These are phyloP conservation scores for Tridacna gigas DNA, from an alignment of 2,888 invertebrate genomes.

Conservation along the genomic window DNA sequence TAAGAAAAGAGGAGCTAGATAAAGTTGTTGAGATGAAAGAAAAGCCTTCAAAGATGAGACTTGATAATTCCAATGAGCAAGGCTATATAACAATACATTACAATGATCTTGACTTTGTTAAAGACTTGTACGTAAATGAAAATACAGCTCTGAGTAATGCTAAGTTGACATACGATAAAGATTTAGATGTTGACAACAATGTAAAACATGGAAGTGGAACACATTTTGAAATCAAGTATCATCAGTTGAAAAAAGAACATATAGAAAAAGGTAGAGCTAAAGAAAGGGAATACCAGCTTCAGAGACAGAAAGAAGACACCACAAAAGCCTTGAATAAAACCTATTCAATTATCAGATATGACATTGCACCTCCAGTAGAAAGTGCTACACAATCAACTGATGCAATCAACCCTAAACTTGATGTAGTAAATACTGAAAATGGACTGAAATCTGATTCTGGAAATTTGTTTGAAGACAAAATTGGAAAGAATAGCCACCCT, in stretches of 20 bases:
- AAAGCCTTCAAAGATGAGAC: too few species aligned
- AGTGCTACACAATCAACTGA: neutral
- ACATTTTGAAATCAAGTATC: neutral
- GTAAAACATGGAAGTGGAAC: neutral
- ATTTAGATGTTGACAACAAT: neutral
- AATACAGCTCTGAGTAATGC: neutral
- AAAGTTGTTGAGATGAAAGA: too few species aligned
- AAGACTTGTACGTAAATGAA: neutral
- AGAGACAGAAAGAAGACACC: neutral
- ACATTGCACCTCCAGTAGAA: neutral
- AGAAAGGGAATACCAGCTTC: constrained; percentile 1
- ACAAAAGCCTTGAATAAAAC: neutral
- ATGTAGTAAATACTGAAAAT: neutral
- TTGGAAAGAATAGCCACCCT: neutral
- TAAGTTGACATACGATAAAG: neutral
- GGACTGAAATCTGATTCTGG: neutral
- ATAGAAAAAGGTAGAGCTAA: constrained; percentile 19
- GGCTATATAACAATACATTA: constrained; percentile 21
- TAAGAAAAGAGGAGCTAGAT: neutral
- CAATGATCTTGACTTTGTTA: constrained; percentile 11
- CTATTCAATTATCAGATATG: constrained; percentile 1
- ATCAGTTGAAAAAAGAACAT: constrained; percentile 14
- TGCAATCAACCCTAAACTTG: neutral
- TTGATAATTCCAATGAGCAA: neutral
- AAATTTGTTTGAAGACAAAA: too few species aligned